Evolutionary conservation across 1,140 invertebrate species (phyloP), one percentile per base, ranked within the genome.

Genomic region (Lanistes nyassanus): DNA sequence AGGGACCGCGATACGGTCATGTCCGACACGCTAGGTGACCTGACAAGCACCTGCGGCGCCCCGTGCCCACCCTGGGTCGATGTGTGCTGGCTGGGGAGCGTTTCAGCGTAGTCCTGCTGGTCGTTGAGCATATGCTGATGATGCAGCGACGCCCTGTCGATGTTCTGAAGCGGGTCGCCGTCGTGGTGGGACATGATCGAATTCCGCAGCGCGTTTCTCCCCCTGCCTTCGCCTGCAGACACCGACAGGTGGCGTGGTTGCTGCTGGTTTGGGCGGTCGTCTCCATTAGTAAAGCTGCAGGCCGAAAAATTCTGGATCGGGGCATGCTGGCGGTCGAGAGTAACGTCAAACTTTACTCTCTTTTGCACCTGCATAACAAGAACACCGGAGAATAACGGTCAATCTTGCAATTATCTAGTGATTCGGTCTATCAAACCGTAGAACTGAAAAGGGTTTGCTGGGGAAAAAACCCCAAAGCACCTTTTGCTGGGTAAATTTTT

Each of bases 311-410:
- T 37, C 7, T 72, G 56, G 39, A 21, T 39, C 3, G 2, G n/a
- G 23, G 29, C 36, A 37, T 34, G 36, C 53, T 36, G 37, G 23
- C 19, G 42, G 55, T 72, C 70, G 55, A 72, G 55, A 19, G n/a
- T 72, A 34, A 60, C 70, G 31, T 72, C 70, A 62, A 72, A 72
- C 70, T 72, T 72, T 31, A 72, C 70, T 31, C 70, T 55, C 36
- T 72, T 72, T 36, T 72, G 70, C 37, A 72, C 56, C 70, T 72
- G 56, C n/a, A 23, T 11, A 11, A 60, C 9, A 16, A 47, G 19
- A 47, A 47, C 42, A 47, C 2, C 19, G 42, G n/a, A n/a, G n/a
- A n/a, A n/a, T n/a, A n/a, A n/a, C n/a, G n/a, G n/a, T n/a, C n/a
- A n/a, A n/a, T n/a, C n/a, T n/a, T n/a, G n/a, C n/a, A n/a, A n/a